A percentile compares a stretch with the other conserved stretches of the same genome.
Conservation (phyloP, 2,113 vertebrate species). For the Noturus placidus region DNA sequence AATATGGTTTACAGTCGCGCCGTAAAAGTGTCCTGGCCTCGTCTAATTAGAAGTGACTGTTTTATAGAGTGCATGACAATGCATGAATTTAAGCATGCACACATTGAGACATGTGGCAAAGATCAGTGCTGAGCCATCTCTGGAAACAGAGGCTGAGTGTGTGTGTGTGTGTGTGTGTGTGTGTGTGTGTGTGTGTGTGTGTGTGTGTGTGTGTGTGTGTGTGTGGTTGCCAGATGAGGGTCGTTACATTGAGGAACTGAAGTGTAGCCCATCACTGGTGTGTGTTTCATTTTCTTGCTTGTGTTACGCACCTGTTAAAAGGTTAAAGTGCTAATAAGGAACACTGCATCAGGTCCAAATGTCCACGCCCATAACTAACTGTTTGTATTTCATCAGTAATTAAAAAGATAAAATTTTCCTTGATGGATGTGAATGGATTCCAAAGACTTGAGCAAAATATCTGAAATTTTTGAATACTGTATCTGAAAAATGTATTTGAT, state of each 20-base stretch:
- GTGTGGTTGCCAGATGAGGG: conserved; percentile 21
- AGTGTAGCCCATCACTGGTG: conserved; percentile 9
- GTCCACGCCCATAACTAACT: not conserved
- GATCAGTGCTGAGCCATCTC: conserved; percentile 34
- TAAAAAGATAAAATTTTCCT: not conserved
- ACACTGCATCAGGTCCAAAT: not conserved
- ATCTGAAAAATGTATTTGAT: too few species aligned
- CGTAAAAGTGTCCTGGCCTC: conserved; percentile 40
- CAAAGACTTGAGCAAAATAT: too few species aligned
- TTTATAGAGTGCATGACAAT: conserved; percentile 56
- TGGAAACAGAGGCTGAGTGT: conserved; percentile 16
- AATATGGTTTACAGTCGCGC: conserved; percentile 40
- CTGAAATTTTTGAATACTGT: too few species aligned
- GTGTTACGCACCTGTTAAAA: conserved; percentile 34
- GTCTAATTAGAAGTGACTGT: conserved; percentile 54
- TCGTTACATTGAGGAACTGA: conserved; percentile 3
- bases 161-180: not conserved
- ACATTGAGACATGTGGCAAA: conserved; percentile 50
- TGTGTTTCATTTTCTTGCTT: conserved; percentile 3
- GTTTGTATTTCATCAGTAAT: not conserved
- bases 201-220: conserved; percentile 1
- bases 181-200: not conserved
- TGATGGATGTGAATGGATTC: too few species aligned
- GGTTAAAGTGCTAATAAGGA: conserved; percentile 24
- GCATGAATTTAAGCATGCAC: conserved; percentile 47